Evolutionary conservation across 2,888 invertebrate species (phyloP).

Genomic region (Eupelmus urozonus): DNA sequence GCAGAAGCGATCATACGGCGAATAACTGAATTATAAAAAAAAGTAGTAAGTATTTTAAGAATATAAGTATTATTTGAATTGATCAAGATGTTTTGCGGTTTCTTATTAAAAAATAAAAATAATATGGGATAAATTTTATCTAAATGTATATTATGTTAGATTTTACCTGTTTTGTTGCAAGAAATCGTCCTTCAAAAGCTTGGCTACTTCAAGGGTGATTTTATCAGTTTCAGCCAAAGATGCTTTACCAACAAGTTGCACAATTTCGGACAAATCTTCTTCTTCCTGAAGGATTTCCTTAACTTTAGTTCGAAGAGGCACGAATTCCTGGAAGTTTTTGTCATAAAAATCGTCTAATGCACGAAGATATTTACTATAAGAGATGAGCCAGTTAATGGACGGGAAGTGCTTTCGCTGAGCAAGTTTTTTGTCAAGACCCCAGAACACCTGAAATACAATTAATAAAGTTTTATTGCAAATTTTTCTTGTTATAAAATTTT

Average conservation of each 20-base stretch:
- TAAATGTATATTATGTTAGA: not conserved
- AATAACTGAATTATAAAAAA: constrained; percentile 83
- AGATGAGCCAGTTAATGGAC: constrained; percentile 99
- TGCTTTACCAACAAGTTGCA: constrained; percentile 99
- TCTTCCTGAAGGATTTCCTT: constrained; percentile 98
- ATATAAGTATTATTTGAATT: too few species aligned
- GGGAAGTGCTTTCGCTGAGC: constrained; percentile 99
- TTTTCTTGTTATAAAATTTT: not conserved
- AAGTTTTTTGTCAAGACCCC: constrained; percentile 99
- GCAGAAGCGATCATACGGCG: constrained; percentile 97
- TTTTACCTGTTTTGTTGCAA: constrained; percentile 97
- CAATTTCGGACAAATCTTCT: constrained; percentile 99
- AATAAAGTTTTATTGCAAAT: not conserved
- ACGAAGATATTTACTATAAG: constrained; percentile 97
- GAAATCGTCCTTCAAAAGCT: constrained; percentile 99
- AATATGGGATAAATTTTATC: not conserved
- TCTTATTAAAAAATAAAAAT: not conserved
- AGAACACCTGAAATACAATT: constrained; percentile 86
- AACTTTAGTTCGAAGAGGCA: constrained; percentile 96
- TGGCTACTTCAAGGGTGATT: constrained; percentile 99
- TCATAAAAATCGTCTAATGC: constrained; percentile 99
- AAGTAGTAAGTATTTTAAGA: constrained; percentile 10
- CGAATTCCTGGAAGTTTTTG: constrained; percentile 98
- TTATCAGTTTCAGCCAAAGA: constrained; percentile 99
- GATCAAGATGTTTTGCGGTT: too few species aligned